Conservation (phyloP, 2,797 vertebrate species). For the Monodelphis domestica region DNA sequence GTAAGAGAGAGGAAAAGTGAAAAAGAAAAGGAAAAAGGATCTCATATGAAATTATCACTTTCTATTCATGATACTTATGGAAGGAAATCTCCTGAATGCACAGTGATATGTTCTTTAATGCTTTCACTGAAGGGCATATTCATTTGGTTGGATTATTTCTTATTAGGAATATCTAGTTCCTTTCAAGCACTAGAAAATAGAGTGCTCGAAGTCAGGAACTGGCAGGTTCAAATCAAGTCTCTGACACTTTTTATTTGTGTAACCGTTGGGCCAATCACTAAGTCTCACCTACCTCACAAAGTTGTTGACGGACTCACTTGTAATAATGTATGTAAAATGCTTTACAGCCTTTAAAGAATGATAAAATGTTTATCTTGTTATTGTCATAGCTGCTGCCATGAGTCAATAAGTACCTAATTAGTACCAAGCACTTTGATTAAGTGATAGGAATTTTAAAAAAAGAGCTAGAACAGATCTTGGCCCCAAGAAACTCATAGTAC, state of each 20-base stretch:
- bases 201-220: neutral
- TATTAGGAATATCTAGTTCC: neutral
- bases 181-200: neutral
- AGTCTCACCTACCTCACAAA: neutral
- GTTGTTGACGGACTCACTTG: too few species aligned
- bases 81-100: conserved; percentile 10
- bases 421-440: neutral
- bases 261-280: too few species aligned
- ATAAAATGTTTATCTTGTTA: neutral
- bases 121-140: neutral
- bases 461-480: neutral
- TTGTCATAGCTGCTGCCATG: neutral
- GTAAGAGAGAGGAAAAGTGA: neutral
- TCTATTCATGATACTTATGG: neutral
- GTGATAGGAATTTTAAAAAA: neutral
- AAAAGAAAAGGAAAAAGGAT: conserved; percentile 30
- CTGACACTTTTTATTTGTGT: too few species aligned
- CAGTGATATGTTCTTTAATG: neutral
- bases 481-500: neutral
- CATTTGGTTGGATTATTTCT: neutral
- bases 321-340: too few species aligned
- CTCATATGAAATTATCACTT: conserved; percentile 6
- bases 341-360: neutral
- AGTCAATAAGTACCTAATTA: neutral
- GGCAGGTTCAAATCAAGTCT: neutral